phyloP scores from a whole-genome alignment of 2,888 invertebrate genomes.

The Ormyrus rosae region DNA sequence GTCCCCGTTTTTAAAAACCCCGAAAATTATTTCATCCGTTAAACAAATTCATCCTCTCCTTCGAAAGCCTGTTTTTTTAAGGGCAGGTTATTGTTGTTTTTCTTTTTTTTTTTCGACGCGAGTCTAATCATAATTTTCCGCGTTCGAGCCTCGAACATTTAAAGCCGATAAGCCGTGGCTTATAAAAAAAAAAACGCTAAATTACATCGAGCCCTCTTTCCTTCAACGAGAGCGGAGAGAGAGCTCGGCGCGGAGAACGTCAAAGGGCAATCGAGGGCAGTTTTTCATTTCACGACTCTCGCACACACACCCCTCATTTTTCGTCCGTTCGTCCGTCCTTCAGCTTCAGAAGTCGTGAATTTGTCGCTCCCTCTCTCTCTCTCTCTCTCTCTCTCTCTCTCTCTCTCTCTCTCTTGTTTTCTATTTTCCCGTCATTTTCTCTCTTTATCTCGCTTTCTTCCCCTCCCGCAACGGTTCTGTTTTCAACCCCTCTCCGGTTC shows the following conservation, averaged over 20 bases:
- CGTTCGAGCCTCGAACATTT: no score
- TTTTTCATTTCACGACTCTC: slow-evolving; percentile 17
- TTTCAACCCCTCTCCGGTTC: slow-evolving; percentile 38
- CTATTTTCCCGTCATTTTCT: slow-evolving; percentile 39
- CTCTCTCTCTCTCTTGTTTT: slow-evolving; percentile 15
- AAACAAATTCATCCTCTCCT: no score
- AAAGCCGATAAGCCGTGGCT: no score
- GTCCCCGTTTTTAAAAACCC: no score
- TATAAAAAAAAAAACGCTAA: background rate
- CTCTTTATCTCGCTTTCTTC: slow-evolving; percentile 35
- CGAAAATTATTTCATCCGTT: no score
- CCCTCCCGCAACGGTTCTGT: background rate
- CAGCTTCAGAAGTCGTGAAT: slow-evolving; percentile 37
- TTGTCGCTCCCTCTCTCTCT: slow-evolving; percentile 25
- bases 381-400: no score
- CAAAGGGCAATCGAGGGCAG: background rate
- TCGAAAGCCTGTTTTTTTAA: no score
- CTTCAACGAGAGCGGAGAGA: no score
- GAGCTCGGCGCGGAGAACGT: background rate
- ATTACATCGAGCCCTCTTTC: background rate
- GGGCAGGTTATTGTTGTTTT: no score
- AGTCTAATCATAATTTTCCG: no score
- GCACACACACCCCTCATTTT: background rate
- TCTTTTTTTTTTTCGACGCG: no score
- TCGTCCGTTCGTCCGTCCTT: slow-evolving; percentile 22